These are phyloP conservation scores for Otocyon megalotis DNA, from an alignment of 2,113 vertebrate species.

Conservation along the genomic window DNA sequence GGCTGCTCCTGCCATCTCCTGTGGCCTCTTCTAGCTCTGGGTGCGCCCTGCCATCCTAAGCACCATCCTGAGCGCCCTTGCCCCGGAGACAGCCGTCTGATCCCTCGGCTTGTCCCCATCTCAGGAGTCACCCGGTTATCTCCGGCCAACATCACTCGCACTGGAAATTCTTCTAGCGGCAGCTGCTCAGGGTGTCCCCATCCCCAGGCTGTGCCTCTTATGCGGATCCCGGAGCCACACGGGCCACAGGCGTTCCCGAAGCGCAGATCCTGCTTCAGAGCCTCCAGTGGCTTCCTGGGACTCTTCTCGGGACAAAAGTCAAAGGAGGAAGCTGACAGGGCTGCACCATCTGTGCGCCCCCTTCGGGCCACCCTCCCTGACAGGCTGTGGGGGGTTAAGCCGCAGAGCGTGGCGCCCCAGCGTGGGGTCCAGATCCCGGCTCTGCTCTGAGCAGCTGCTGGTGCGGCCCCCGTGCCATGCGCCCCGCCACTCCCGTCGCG, in stretches of 20 bases:
- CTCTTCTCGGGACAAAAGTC: background rate
- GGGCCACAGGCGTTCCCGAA: background rate
- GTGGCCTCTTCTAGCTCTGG: no score
- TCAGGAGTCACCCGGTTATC: background rate
- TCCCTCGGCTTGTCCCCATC: no score
- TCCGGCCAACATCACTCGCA: no score
- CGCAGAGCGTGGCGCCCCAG: background rate
- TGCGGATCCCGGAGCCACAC: accelerated
- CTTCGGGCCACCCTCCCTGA: background rate
- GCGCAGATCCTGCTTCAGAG: background rate
- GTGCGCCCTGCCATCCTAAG: accelerated
- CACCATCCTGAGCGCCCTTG: accelerated
- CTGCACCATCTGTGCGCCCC: accelerated
- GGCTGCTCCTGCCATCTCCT: background rate
- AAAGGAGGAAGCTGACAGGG: background rate
- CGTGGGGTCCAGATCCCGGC: background rate
- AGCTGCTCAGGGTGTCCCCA: background rate
- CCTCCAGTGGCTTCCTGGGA: background rate
- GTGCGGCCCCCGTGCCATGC: no score
- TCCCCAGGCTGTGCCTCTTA: background rate
- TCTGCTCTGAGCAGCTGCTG: background rate
- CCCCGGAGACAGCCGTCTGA: background rate
- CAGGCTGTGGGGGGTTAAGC: background rate
- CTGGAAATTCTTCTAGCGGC: background rate
- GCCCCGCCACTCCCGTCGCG: no score